These are phyloP conservation scores for Panthera tigris DNA, from an alignment of 2,113 vertebrate species.

Conservation along the genomic window DNA sequence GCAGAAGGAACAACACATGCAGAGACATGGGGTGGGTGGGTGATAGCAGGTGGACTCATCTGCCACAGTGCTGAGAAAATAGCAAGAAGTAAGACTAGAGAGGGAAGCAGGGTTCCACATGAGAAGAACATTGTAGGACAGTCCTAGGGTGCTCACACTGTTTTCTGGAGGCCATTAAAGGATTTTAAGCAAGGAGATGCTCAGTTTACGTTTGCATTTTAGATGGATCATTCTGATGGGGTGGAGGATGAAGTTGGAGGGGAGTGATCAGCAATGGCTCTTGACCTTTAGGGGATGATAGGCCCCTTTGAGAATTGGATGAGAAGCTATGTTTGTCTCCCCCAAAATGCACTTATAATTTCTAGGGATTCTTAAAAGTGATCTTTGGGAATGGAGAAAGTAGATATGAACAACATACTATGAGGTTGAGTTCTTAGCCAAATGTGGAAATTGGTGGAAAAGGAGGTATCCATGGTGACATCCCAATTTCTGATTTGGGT, in stretches of 20 bases:
- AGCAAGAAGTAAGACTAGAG: neutral
- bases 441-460: neutral
- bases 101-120: neutral
- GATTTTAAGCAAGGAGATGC: neutral
- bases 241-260: neutral
- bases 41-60: neutral
- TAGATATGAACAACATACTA: neutral
- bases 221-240: neutral
- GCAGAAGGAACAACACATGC: neutral
- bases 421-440: neutral
- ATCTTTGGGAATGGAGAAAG: neutral
- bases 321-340: neutral
- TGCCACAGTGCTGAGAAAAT: neutral
- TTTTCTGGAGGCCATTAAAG: neutral
- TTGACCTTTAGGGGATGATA: neutral
- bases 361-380: constrained; percentile 11
- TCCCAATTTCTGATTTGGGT: neutral
- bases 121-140: neutral
- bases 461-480: neutral
- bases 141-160: neutral
- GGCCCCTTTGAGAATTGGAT: neutral
- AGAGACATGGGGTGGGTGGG: neutral
- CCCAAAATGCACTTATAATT: constrained; percentile 5
- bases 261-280: neutral
- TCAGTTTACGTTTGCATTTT: constrained; percentile 16